Conservation (phyloP, 2,113 vertebrate genomes). For the Columba janthina region DNA sequence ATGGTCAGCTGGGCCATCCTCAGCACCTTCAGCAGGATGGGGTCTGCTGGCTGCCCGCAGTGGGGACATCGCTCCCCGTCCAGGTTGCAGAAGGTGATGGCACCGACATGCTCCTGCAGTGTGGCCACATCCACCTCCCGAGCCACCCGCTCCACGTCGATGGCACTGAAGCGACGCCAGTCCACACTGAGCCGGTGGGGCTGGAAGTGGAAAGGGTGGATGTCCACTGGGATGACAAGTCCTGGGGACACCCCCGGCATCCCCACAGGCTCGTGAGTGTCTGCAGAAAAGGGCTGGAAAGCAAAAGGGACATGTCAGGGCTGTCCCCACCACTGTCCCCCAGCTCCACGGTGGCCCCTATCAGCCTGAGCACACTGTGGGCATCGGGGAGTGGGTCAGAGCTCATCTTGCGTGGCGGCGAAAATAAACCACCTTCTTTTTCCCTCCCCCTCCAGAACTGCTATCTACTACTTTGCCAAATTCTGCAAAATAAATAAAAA, state of each 20-base stretch:
- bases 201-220: constrained; percentile 74
- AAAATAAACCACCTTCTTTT: background rate
- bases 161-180: constrained; percentile 74
- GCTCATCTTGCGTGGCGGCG: background rate
- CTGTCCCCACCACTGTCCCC: fast-evolving
- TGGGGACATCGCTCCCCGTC: constrained; percentile 70
- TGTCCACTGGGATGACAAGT: background rate
- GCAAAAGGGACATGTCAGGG: background rate
- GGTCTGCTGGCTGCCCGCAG: constrained; percentile 73
- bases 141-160: constrained; percentile 77
- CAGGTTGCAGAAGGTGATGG: constrained; percentile 76
- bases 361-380: background rate
- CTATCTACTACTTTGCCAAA: background rate
- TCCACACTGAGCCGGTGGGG: constrained; percentile 59
- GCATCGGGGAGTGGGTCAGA: background rate
- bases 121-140: constrained; percentile 72
- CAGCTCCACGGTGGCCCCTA: fast-evolving
- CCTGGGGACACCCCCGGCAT: background rate
- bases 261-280: background rate
- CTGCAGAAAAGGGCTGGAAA: constrained; percentile 40
- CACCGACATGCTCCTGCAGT: constrained; percentile 75
- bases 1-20: constrained; percentile 81
- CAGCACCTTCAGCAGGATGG: constrained; percentile 74
- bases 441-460: background rate
- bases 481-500: background rate